Conservation (phyloP, 2,113 vertebrate genomes). For the Puma concolor region DNA sequence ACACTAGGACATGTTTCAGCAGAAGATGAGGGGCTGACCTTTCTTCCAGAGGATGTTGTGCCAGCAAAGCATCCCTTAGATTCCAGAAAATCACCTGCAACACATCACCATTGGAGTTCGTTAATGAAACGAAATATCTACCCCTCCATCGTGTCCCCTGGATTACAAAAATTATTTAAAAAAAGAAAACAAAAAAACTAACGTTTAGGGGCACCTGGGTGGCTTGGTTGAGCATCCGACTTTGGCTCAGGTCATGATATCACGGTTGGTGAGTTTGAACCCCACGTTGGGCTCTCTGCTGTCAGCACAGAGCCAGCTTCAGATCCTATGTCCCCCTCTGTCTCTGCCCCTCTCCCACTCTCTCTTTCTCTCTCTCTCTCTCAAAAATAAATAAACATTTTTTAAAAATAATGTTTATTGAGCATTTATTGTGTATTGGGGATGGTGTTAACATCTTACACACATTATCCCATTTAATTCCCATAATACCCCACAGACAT, state of each 20-base stretch:
- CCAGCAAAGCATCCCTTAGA: background rate
- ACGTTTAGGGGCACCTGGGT: too few species aligned
- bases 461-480: background rate
- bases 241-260: too few species aligned
- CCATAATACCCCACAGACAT: background rate
- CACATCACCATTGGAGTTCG: background rate
- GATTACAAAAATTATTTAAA: background rate
- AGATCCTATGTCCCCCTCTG: too few species aligned
- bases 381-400: too few species aligned
- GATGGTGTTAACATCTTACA: background rate
- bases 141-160: background rate
- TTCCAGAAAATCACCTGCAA: conserved; percentile 48
- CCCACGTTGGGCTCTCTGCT: too few species aligned
- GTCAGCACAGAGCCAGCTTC: too few species aligned
- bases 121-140: background rate
- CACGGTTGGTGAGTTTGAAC: too few species aligned
- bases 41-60: background rate
- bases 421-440: background rate
- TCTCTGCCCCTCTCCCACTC: too few species aligned
- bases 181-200: background rate
- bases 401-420: background rate
- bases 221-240: too few species aligned
- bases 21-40: background rate
- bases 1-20: background rate
- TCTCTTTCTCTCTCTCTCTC: too few species aligned